Evolutionary conservation across 2,113 vertebrate genomes (phyloP), one percentile per base, ranked within the genome.

Genomic region (Chaenocephalus aceratus): DNA sequence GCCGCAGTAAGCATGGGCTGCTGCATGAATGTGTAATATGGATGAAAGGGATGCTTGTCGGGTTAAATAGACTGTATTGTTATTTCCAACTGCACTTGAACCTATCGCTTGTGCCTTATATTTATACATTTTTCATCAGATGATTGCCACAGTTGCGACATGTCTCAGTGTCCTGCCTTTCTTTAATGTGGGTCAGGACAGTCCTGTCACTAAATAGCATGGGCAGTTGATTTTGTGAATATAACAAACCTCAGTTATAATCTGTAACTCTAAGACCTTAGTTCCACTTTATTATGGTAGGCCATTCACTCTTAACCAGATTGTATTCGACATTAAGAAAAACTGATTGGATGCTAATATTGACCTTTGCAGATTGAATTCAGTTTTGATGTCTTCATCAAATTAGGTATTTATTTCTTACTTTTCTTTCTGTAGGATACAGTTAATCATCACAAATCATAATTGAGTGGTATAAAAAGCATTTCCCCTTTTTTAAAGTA

Each of bases 41-140:
- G 46, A 66, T 6, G 0, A 53, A 34, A 53, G 48, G 36, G n/a
- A 72, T 48, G 69, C 75, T 57, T 77, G 45, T 76, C 52, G 5
- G 52, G 15, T 71, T 53, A 65, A 46, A 65, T 36, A 77, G 48
- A 77, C 54, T 8, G 7, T 59, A 41, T 26, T 21, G 46, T 74
- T 36, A n/a, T 53, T 15, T 44, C 45, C 46, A n/a, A n/a, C 52
- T 49, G 51, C 68, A 44, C 68, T 67, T 26, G 14, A 72, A 72
- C 23, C 36, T 12, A 59, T 59, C 4, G 2, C 26, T 48, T 53
- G n/a, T 62, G 51, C 48, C 75, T 14, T 68, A 3, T 56, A 52
- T 58, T 57, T 23, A 51, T 16, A 69, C 14, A 44, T 51, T 52
- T 21, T 10, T 9, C 30, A n/a, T 74, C 51, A 54, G 48, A 66